A percentile compares a stretch with the other conserved stretches of the same genome.
These are phyloP conservation scores for Glyptemys insculpta DNA, from an alignment of 2,797 vertebrate species.

Conservation along the genomic window DNA sequence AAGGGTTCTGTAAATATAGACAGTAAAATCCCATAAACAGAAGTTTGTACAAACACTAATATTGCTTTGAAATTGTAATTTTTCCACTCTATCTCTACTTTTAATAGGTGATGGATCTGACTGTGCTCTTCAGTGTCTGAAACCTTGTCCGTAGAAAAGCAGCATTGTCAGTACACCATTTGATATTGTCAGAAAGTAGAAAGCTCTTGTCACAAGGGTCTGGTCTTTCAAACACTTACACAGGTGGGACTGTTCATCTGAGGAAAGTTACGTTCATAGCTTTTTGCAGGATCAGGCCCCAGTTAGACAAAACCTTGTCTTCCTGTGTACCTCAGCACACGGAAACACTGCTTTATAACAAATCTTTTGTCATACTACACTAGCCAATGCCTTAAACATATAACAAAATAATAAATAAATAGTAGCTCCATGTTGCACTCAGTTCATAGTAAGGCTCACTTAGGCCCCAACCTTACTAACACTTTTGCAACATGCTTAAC, in stretches of 20 bases:
- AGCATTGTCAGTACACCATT: not conserved
- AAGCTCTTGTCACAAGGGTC: not conserved
- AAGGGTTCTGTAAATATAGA: not conserved
- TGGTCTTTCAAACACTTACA: not conserved
- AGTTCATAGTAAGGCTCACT: not conserved
- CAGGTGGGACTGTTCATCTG: not conserved
- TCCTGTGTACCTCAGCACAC: not conserved
- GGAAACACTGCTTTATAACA: not conserved
- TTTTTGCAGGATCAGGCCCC: not conserved
- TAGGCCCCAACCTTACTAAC: not conserved
- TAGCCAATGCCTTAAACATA: not conserved
- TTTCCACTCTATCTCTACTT: not conserved
- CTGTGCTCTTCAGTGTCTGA: not conserved
- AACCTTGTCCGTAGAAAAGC: not conserved
- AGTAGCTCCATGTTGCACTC: not conserved
- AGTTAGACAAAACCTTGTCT: not conserved
- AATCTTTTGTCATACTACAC: not conserved
- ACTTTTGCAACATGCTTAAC: not conserved
- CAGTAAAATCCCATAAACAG: not conserved
- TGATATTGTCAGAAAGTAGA: not conserved
- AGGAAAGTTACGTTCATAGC: not conserved
- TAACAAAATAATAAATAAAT: not conserved
- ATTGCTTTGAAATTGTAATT: not conserved
- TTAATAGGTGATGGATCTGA: not conserved
- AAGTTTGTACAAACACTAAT: not conserved